A percentile compares a stretch with the other conserved stretches of the same genome.
phyloP scores from a whole-genome alignment of 2,888 invertebrate genomes.

The Eubasilissa splendida region DNA sequence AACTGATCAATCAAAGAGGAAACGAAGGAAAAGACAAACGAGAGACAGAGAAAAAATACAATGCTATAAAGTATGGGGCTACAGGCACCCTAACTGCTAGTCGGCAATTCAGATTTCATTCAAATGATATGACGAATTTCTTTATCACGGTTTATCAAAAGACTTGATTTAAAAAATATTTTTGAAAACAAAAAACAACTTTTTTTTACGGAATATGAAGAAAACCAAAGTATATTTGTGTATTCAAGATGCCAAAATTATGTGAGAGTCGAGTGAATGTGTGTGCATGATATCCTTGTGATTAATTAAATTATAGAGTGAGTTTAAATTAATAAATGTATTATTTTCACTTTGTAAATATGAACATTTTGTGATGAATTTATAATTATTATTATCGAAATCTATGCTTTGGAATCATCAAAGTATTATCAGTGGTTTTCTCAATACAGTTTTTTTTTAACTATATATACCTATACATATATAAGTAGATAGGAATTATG shows the following conservation, averaged over 20 bases:
- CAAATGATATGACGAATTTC: slow-evolving; percentile 55
- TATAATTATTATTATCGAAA: slow-evolving; percentile 40
- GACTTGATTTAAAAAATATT: slow-evolving; percentile 60
- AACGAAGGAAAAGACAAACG: slow-evolving; percentile 79
- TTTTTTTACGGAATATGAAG: slow-evolving; percentile 70
- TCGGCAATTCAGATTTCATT: slow-evolving; percentile 52
- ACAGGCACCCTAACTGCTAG: slow-evolving; percentile 59
- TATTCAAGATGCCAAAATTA: slow-evolving; percentile 75
- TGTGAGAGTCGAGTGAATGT: slow-evolving; percentile 57
- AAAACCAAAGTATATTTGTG: slow-evolving; percentile 78
- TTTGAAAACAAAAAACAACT: slow-evolving; percentile 66
- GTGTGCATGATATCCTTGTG: slow-evolving; percentile 53
- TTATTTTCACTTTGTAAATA: slow-evolving; percentile 54
- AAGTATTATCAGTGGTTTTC: slow-evolving; percentile 56
- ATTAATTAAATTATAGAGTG: slow-evolving; percentile 58
- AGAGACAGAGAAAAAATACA: slow-evolving; percentile 60
- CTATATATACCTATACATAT: slow-evolving; percentile 18
- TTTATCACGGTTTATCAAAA: slow-evolving; percentile 56
- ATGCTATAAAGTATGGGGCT: slow-evolving; percentile 60
- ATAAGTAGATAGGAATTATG: slow-evolving; percentile 34
- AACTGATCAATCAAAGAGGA: slow-evolving; percentile 79
- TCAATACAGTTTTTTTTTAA: slow-evolving; percentile 36
- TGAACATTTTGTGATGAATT: slow-evolving; percentile 52
- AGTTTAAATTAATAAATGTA: slow-evolving; percentile 55
- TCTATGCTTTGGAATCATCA: slow-evolving; percentile 46